Percentiles rank a stretch among this genome's conserved stretches.
These are phyloP conservation scores for Eudasyphora cyanicolor DNA, from an alignment of 2,888 invertebrate genomes.

Conservation along the genomic window DNA sequence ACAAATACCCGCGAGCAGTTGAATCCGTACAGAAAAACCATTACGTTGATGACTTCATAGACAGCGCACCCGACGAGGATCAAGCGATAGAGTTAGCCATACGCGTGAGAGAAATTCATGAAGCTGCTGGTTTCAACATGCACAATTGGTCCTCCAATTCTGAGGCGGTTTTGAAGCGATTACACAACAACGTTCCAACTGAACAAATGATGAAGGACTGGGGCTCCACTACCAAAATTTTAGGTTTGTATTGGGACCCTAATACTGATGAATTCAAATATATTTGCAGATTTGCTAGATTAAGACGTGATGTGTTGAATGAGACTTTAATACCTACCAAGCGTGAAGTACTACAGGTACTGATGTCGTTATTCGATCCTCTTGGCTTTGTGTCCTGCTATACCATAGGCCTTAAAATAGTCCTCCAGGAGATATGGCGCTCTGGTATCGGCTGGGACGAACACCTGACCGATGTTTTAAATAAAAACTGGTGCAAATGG, in stretches of 20 bases:
- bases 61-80: conserved; percentile 1
- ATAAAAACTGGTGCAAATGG: conserved; percentile 56
- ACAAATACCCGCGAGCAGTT: conserved; percentile 24
- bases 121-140: background rate
- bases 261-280: conserved; percentile 50
- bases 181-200: background rate
- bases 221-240: background rate
- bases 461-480: conserved; percentile 34
- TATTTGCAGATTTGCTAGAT: conserved; percentile 65
- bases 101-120: background rate
- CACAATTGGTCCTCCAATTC: conserved; percentile 46
- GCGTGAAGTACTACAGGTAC: conserved; percentile 51
- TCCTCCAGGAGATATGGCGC: conserved; percentile 65
- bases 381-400: conserved; percentile 58
- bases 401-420: conserved; percentile 60
- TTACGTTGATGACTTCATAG: conserved; percentile 45
- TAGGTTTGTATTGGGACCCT: conserved; percentile 26
- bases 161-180: conserved; percentile 31
- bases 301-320: background rate
- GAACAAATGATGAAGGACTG: background rate
- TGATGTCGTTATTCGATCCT: conserved; percentile 63
- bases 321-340: conserved; percentile 61
- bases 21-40: conserved; percentile 25
- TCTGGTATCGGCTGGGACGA: conserved; percentile 62
- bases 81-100: background rate